These are phyloP conservation scores for Papilio polytes DNA, from an alignment of 1,140 invertebrate species.

Conservation along the genomic window DNA sequence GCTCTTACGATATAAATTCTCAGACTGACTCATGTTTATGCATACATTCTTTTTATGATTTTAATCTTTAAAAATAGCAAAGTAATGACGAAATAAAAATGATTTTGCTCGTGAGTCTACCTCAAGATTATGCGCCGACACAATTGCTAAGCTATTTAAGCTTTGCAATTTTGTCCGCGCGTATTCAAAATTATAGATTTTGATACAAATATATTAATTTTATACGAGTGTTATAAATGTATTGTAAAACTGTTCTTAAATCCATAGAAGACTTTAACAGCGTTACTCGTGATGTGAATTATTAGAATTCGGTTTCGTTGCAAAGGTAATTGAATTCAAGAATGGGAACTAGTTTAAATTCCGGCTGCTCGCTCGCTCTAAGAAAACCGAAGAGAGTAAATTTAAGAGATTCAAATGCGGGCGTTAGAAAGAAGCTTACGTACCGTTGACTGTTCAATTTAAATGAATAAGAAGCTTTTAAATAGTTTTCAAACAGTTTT, in stretches of 20 bases:
- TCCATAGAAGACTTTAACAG: neutral
- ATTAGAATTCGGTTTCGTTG: conserved; percentile 15
- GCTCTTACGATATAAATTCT: conserved; percentile 11
- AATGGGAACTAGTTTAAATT: conserved; percentile 28
- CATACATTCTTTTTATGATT: neutral
- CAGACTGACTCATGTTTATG: neutral
- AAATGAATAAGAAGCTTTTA: neutral
- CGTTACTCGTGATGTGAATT: conserved; percentile 1
- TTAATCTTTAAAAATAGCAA: neutral
- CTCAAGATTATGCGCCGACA: too few species aligned
- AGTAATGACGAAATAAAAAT: neutral
- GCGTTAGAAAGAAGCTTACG: conserved; percentile 22
- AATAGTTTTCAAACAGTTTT: neutral
- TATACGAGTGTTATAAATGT: too few species aligned
- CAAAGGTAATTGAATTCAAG: conserved; percentile 24
- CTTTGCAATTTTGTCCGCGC: too few species aligned
- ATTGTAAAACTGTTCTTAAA: neutral
- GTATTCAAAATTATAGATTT: too few species aligned
- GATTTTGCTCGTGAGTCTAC: too few species aligned
- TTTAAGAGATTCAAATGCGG: conserved; percentile 22
- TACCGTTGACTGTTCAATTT: conserved; percentile 6
- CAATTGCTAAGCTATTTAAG: too few species aligned
- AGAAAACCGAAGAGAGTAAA: conserved; percentile 21
- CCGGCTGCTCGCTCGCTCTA: conserved; percentile 16
- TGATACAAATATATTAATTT: neutral